A percentile compares a stretch with the other conserved stretches of the same genome.
These are phyloP conservation scores for Temnothorax longispinosus DNA, from an alignment of 1,140 invertebrate species.

Conservation along the genomic window DNA sequence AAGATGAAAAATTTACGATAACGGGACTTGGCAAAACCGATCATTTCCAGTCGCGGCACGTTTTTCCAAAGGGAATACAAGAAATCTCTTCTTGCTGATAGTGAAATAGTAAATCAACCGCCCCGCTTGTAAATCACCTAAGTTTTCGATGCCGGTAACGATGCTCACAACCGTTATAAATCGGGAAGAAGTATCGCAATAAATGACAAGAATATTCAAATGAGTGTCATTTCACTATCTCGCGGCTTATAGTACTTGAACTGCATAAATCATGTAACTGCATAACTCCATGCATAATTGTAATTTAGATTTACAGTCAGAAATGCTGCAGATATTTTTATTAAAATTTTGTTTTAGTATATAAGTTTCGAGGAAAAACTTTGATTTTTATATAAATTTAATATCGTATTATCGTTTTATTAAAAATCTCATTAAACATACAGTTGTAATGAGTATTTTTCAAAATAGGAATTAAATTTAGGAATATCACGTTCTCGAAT, in stretches of 20 bases:
- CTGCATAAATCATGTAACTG: no score
- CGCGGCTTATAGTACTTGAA: background rate
- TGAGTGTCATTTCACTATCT: background rate
- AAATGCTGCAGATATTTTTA: no score
- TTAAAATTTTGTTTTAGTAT: background rate
- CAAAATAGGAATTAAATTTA: background rate
- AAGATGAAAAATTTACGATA: constrained; percentile 54
- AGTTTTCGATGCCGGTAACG: constrained; percentile 4
- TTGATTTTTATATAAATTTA: background rate
- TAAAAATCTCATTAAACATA: background rate
- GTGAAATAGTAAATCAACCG: constrained; percentile 50
- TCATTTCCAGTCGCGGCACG: constrained; percentile 44
- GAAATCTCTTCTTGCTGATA: constrained; percentile 59
- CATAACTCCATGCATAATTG: background rate
- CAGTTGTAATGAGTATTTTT: background rate
- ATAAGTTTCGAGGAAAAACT: background rate
- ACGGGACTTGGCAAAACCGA: constrained; percentile 38
- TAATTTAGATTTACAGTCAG: background rate
- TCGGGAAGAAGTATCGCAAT: background rate
- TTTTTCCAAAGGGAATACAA: constrained; percentile 42
- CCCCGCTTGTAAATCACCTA: constrained; percentile 1
- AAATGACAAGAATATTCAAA: constrained; percentile 11
- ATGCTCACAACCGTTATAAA: constrained; percentile 1
- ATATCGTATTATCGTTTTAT: background rate
- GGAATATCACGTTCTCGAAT: background rate